Base-by-base conservation (phyloP, 2,797 vertebrate genomes). In the Apogon talboti region DNA sequence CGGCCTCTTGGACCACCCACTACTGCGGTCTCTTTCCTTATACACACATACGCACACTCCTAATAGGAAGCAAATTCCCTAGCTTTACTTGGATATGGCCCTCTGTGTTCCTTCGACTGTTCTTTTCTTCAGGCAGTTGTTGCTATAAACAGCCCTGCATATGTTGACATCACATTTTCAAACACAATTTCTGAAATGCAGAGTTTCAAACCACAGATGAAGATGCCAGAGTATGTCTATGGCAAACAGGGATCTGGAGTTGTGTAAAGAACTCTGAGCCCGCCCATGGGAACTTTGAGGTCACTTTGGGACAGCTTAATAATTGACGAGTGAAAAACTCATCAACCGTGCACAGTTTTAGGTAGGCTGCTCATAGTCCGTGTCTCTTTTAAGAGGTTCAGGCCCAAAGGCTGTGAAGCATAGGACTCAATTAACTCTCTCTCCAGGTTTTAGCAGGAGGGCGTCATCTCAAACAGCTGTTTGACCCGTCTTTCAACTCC, bases 381-480 rank as follows among this genome's bases (percentile, higher is more conserved):
- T 59, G 53, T 79, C 83, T 79, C 77, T 80, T 87, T 70, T 10
- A 92, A 91, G 90, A 84, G 70, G 74, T 74, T 85, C 85, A 63
- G 68, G 42, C 76, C 70, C 81, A 78, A 84, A 89, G 82, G 72
- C 88, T 87, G 73, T 87, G 88, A 92, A 92, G 87, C 83, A 87
- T 74, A 79, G 85, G 79, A 89, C 90, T 92, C 93, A 94, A 94
- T 95, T 94, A 94, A 94, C 86, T 93, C 85, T 87, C 81, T 69
- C 85, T 67, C 37, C 70, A 85, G 92, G 81, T 78, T 83, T 67
- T 65, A 75, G 74, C 55, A 50, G 59, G 37, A 33, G 71, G 71
- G 15, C 69, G 78, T 59, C 52, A 18, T 70, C 76, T 73, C 63
- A 72, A 84, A 85, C 87, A 85, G 81, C 77, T 71, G 83, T 47